Base-by-base conservation (phyloP, 2,888 invertebrate genomes). In the Microctonus brassicae region DNA sequence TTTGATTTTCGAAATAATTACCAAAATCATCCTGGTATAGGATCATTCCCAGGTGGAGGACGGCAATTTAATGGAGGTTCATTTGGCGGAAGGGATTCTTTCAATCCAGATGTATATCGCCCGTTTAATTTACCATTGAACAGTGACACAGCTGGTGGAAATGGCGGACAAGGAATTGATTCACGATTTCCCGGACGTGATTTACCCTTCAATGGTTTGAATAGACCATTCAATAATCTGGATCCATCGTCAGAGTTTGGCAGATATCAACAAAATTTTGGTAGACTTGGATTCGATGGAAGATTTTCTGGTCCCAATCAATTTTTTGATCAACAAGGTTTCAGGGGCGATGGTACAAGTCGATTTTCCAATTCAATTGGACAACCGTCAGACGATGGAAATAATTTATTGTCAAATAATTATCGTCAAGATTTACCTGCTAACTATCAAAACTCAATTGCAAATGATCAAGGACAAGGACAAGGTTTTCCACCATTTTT, bases 201-300 rank as follows among this genome's bases (percentile, higher is more conserved):
- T 70, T 47, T 58, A 5, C 36, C 60, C 6, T 63, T 66, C 2
- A 71, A 72, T 60, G 69, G 69, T 66, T 61, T 67, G 42, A 75
- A 61, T 17, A 72, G 75, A 42, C 70, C 70, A 11, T 55, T 75
- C 7, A 76, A 72, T 39, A 65, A 70, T 22, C 26, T 65, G 6
- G 73, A 73, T 36, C 74, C 70, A 5, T 62, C 66, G 0, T 73
- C 57, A 22, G 70, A 71, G 55, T 70, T 71, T 61, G 74, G 75
- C 7, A 75, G 77, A 22, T 76, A 73, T 29, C 72, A 77, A 47
- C 47, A 17, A 4, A 71, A 73, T 57, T 73, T 73, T 34, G 74
- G 71, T 3, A 66, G 75, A 61, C 74, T 74, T 20, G 69, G 73
- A 13, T 76, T 73, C 29, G 67, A 73, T 62, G 71, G 72, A 47